Evolutionary conservation across 2,113 vertebrate genomes (phyloP).

Genomic region (Bagarius yarrelli): DNA sequence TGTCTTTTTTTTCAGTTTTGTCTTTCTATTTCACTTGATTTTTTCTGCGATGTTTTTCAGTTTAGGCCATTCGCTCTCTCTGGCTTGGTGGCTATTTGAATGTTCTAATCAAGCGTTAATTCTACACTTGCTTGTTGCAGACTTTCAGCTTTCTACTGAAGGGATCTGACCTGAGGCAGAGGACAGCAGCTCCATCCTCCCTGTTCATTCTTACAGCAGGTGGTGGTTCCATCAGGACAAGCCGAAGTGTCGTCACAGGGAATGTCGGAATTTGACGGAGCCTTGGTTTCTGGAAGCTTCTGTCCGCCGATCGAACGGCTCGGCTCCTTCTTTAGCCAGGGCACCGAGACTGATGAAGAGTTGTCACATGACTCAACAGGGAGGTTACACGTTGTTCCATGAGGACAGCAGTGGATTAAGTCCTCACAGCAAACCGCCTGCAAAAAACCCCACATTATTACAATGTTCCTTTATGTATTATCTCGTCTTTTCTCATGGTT

Average conservation of each 20-base stretch:
- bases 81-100: no score
- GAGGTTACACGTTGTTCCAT: slow-evolving; percentile 64
- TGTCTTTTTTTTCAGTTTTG: no score
- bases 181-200: slow-evolving; percentile 63
- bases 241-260: slow-evolving; percentile 32
- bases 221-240: slow-evolving; percentile 55
- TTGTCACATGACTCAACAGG: slow-evolving; percentile 54
- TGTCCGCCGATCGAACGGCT: slow-evolving; percentile 27
- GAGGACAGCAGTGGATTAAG: slow-evolving; percentile 72
- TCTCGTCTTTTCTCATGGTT: neutral
- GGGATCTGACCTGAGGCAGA: slow-evolving; percentile 45
- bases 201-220: slow-evolving; percentile 53
- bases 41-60: no score
- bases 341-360: slow-evolving; percentile 2
- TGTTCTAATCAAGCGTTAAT: no score
- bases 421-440: slow-evolving; percentile 75
- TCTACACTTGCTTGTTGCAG: no score
- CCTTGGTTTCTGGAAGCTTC: neutral
- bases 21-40: no score
- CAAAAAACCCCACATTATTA: neutral
- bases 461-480: neutral
- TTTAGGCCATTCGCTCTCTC: no score
- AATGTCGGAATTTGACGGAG: slow-evolving; percentile 44
- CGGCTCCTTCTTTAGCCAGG: slow-evolving; percentile 58
- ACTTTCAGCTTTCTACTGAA: slow-evolving; percentile 33